These are phyloP conservation scores for Bombus pascuorum DNA, from an alignment of 1,140 invertebrate species.

Conservation along the genomic window DNA sequence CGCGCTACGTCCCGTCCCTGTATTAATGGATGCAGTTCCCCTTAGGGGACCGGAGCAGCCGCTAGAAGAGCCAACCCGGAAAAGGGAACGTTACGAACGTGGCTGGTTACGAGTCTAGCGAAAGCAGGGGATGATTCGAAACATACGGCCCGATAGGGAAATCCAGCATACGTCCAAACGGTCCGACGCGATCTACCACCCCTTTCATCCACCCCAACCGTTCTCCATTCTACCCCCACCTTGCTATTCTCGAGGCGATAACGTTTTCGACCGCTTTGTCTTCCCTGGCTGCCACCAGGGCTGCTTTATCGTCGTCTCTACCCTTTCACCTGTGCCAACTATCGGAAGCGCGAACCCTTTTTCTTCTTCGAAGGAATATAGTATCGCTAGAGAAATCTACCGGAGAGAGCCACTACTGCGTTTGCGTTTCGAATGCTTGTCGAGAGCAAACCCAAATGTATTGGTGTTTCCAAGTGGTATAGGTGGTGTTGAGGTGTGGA, in stretches of 20 bases:
- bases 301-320: slow-evolving; percentile 43
- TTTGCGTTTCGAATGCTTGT: neutral
- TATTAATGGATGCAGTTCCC: slow-evolving; percentile 76
- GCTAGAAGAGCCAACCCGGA: slow-evolving; percentile 35
- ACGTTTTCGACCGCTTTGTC: slow-evolving; percentile 64
- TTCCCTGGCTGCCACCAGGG: neutral
- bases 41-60: slow-evolving; percentile 59
- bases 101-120: slow-evolving; percentile 50
- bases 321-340: slow-evolving; percentile 51
- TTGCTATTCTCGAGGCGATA: slow-evolving; percentile 60
- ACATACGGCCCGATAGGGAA: slow-evolving; percentile 80
- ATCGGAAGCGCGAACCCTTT: slow-evolving; percentile 20
- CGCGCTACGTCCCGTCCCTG: slow-evolving; percentile 50
- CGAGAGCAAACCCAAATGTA: too few relatives aligned
- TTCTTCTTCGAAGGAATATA: neutral
- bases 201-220: slow-evolving; percentile 8
- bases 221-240: too few relatives aligned
- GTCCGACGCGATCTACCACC: slow-evolving; percentile 39
- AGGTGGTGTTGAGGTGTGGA: neutral
- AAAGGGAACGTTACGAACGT: slow-evolving; percentile 52
- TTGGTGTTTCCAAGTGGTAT: neutral
- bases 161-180: slow-evolving; percentile 73
- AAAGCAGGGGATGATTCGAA: slow-evolving; percentile 75
- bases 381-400: neutral
- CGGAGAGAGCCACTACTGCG: neutral